Base-by-base conservation (phyloP, 2,113 vertebrate species). In the Orientallactaga bullata region DNA sequence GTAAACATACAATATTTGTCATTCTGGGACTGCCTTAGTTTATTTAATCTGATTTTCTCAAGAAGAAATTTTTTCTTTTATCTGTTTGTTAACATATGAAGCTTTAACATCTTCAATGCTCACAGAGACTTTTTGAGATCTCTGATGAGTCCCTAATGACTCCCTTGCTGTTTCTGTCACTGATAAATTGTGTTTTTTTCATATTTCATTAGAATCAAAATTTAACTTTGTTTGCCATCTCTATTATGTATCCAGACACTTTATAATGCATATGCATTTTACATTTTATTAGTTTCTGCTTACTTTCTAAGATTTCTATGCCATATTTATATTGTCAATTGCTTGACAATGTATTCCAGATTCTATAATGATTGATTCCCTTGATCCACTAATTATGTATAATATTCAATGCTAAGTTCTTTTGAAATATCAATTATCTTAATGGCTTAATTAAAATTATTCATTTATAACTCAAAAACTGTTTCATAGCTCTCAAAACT, bases 361-460 rank as follows among this genome's bases (percentile, higher is more conserved):
- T 89, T 69, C 7, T 16, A 84, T 71, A 28, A 86, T 60, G 26
- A 42, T 72, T 90, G 9, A 24, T 72, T 93, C n/a, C n/a, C 77
- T 85, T 79, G 39, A 94, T 72, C 23, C 20, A 78, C 39, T 92
- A 79, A 65, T 79, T 85, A 90, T 17, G 28, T 39, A n/a, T 78
- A 10, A 85, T 78, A 26, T 20, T 84, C 84, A 63, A 78, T 84
- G 42, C 84, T 89, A 7, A 85, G 47, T 72, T 65, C 4, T 72
- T 87, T 72, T 26, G 32, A 63, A 92, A 76, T 51, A 65, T 82
- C 42, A 30, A 20, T 32, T n/a, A 63, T 61, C 28, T 6, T 3
- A 71, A 69, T 7, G 10, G 68, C 65, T 83, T 78, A 87, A 87
- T 94, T 94, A 91, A 79, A 88, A 26, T 76, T 76, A 68, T 72